Evolutionary conservation across 2,797 vertebrate species (phyloP).

Genomic region (Megaceryle alcyon): DNA sequence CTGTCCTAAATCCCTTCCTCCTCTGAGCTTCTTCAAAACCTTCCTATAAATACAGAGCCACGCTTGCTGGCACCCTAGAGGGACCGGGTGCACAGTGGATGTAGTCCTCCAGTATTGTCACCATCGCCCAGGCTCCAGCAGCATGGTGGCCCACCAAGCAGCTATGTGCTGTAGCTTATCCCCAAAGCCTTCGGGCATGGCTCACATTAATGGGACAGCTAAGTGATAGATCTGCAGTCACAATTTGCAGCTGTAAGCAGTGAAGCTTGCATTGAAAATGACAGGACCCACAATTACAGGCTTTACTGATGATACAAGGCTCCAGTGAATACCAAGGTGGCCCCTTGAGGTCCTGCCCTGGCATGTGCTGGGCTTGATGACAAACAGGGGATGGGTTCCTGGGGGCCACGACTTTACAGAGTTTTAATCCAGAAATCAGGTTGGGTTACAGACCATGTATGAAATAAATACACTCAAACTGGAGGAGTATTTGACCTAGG

Average conservation of each 20-base stretch:
- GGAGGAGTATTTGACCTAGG: conserved; percentile 51
- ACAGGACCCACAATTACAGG: conserved; percentile 14
- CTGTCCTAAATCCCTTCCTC: not conserved
- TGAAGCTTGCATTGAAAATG: not conserved
- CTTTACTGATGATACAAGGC: conserved; percentile 10
- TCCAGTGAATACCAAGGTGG: not conserved
- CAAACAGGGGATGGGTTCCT: conserved; percentile 5
- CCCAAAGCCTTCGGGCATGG: not conserved
- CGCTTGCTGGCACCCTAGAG: not conserved
- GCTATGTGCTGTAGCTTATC: not conserved
- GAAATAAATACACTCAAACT: conserved; percentile 52
- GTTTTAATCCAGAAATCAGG: conserved; percentile 50
- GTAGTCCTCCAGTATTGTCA: not conserved
- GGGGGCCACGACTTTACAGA: not conserved
- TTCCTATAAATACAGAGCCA: not conserved
- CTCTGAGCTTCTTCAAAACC: not conserved
- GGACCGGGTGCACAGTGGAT: accelerated
- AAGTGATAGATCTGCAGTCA: not conserved
- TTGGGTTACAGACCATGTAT: conserved; percentile 30
- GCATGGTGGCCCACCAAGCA: accelerated
- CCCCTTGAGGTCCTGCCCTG: conserved; percentile 9
- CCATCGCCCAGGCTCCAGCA: not conserved
- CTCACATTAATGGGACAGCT: accelerated
- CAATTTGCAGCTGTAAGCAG: not conserved
- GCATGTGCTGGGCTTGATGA: conserved; percentile 16